Percentiles rank a stretch among this genome's conserved stretches.
phyloP scores from a whole-genome alignment of 2,113 vertebrate genomes.

The Halcyon senegalensis region DNA sequence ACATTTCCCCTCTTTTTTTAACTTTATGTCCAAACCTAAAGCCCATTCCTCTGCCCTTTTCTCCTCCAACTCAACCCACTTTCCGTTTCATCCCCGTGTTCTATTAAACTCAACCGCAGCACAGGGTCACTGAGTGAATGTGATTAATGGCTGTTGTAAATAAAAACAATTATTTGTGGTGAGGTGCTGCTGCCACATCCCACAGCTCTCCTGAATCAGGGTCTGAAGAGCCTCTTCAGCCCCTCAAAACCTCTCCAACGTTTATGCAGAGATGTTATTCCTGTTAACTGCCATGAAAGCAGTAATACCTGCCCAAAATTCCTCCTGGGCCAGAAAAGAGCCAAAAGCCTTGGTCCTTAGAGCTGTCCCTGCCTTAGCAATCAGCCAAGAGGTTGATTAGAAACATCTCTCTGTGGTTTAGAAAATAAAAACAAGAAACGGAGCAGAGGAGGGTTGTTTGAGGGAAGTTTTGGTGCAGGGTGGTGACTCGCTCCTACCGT shows the following conservation, averaged over 20 bases:
- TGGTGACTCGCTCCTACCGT: background rate
- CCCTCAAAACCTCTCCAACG: background rate
- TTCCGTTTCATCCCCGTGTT: background rate
- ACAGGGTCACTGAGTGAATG: background rate
- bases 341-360: background rate
- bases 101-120: background rate
- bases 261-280: background rate
- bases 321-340: background rate
- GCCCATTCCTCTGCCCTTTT: background rate
- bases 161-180: background rate
- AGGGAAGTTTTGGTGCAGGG: fast-evolving
- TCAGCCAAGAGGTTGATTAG: background rate
- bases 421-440: background rate
- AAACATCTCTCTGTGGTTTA: background rate
- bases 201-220: fast-evolving
- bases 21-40: background rate
- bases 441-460: fast-evolving
- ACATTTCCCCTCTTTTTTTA: fast-evolving
- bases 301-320: background rate
- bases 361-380: background rate
- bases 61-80: background rate
- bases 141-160: background rate
- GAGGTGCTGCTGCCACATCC: background rate
- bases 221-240: background rate
- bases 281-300: background rate